phyloP scores from a whole-genome alignment of 2,888 invertebrate species.

The Myopa testacea region DNA sequence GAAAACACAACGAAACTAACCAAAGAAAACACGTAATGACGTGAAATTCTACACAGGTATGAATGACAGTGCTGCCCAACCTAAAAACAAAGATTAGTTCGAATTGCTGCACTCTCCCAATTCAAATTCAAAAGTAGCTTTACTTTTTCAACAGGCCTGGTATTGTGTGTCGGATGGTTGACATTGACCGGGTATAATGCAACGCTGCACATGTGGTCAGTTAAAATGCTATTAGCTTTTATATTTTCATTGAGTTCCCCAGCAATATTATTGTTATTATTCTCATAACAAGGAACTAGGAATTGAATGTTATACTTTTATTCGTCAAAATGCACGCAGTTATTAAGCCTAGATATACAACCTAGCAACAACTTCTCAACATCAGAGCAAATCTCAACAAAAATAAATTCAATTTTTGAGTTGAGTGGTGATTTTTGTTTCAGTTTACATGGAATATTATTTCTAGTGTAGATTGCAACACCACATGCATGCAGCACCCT shows the following conservation, averaged over 20 bases:
- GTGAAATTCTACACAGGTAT: no score
- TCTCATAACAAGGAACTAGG: constrained; percentile 1
- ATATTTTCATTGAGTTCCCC: constrained; percentile 6
- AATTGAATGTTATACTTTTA: not conserved
- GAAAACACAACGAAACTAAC: no score
- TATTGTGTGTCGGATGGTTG: no score
- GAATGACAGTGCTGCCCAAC: no score
- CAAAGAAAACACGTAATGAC: no score
- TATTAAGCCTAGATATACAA: not conserved
- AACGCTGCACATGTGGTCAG: no score
- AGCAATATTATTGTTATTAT: not conserved
- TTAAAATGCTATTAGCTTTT: no score
- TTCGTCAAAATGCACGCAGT: not conserved
- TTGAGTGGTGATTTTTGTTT: not conserved
- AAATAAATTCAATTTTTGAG: not conserved
- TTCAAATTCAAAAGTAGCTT: no score
- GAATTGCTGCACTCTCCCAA: no score
- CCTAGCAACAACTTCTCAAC: not conserved
- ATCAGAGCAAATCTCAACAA: not conserved
- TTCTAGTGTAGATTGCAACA: not conserved
- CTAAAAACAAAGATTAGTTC: no score
- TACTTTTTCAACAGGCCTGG: no score
- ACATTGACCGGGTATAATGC: no score
- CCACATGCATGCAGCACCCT: not conserved
- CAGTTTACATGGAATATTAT: not conserved